These are phyloP conservation scores for Tortricodes alternella DNA, from an alignment of 2,888 invertebrate species.

Conservation along the genomic window DNA sequence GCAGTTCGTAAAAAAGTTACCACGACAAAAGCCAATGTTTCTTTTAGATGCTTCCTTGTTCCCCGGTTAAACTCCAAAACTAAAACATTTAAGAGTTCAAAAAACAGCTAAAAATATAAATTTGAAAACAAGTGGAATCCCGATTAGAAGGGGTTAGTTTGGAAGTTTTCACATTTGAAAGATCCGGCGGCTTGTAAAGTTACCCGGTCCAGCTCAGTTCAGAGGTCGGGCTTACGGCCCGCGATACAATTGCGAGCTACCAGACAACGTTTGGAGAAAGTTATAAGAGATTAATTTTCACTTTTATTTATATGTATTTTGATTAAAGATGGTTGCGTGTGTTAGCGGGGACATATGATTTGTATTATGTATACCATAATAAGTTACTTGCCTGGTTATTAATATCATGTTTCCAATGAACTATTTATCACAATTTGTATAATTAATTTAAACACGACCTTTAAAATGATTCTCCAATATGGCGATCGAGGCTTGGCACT, in stretches of 20 bases:
- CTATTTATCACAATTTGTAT: no score
- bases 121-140: conserved; percentile 20
- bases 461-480: no score
- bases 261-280: conserved; percentile 24
- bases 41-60: no score
- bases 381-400: no score
- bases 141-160: conserved; percentile 30
- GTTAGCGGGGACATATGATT: no score
- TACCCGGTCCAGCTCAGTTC: conserved; percentile 21
- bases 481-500: no score
- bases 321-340: background rate
- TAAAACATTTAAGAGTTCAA: background rate
- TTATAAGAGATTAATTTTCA: background rate
- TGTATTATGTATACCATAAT: no score
- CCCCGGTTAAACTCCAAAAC: no score
- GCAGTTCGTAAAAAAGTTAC: no score
- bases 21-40: no score
- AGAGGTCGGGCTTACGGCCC: conserved; percentile 25
- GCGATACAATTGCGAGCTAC: conserved; percentile 28
- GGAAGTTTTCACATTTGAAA: conserved; percentile 30
- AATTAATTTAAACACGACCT: no score
- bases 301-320: background rate
- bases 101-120: conserved; percentile 4
- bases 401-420: no score
- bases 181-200: conserved; percentile 29